phyloP scores from a whole-genome alignment of 2,113 vertebrate genomes.

The Channa argus region DNA sequence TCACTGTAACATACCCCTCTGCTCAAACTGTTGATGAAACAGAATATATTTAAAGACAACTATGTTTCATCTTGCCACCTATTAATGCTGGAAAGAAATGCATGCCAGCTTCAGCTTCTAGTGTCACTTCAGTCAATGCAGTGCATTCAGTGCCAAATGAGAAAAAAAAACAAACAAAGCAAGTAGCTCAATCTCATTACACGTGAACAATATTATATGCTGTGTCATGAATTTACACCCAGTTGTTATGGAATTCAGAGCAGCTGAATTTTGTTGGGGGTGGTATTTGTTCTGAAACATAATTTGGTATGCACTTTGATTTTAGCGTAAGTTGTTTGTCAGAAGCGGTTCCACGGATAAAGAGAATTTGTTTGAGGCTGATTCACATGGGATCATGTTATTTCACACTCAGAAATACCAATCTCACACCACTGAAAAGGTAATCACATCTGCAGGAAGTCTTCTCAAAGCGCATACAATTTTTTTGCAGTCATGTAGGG shows the following conservation, averaged over 20 bases:
- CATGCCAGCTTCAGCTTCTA: conserved; percentile 37
- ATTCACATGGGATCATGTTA: conserved; percentile 64
- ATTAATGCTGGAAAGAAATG: conserved; percentile 25
- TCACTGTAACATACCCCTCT: conserved; percentile 42
- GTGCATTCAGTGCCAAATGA: conserved; percentile 42
- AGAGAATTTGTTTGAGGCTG: conserved; percentile 57
- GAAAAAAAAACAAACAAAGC: conserved; percentile 12
- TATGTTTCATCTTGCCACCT: conserved; percentile 36
- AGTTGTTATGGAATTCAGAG: conserved; percentile 51
- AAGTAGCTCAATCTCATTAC: conserved; percentile 53
- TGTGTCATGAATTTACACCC: conserved; percentile 57
- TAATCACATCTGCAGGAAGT: conserved; percentile 73
- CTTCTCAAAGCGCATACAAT: conserved; percentile 43
- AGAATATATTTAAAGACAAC: conserved; percentile 52
- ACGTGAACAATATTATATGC: conserved; percentile 50
- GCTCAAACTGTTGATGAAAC: conserved; percentile 39
- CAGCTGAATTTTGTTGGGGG: conserved; percentile 29
- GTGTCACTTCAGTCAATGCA: conserved; percentile 40
- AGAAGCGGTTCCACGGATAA: conserved; percentile 34
- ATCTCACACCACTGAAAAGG: conserved; percentile 69
- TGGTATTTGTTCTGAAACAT: conserved; percentile 65
- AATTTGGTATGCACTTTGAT: conserved; percentile 63
- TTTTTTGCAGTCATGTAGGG: conserved; percentile 51
- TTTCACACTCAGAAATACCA: conserved; percentile 67
- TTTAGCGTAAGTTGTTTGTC: conserved; percentile 64